Evolutionary conservation across 1,140 invertebrate genomes (phyloP), one percentile per base, ranked within the genome.

Genomic region (Drosophila nigromelanica): DNA sequence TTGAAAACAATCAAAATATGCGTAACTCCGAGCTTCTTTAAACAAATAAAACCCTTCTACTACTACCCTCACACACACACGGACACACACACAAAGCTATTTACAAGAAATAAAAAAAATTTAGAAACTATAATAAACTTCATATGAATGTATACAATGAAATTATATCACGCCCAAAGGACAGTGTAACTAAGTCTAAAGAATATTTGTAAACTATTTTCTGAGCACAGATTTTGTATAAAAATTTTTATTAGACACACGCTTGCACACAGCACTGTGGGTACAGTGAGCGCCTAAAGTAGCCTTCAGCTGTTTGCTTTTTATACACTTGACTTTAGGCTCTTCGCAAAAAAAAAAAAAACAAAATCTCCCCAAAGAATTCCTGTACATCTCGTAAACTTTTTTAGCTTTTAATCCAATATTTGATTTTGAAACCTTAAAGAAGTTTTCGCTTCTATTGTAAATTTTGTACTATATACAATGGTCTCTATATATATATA

Each of bases 401-500:
- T 42, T 56, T n/a, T 10, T 40, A 40, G 40, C 18, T 30, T 45
- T 24, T 55, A 37, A 14, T 12, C 37, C 48, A 54, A 48, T 15
- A 7, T 58, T 35, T 66, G 27, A 33, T 61, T 68, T 68, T 62
- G 33, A 60, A 14, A 40, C 40, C 40, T 27, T 47, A 24, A 40
- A 79, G 69, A 80, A 79, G 77, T 78, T 56, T 37, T 78, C 52
- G 66, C 78, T 87, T 87, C 83, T 73, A 83, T 69, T 89, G 83
- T 89, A 89, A 89, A 89, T 89, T 89, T 89, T 89, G 83, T 89
- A 89, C 83, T 89, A 87, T 89, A 89, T 89, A 87, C 78, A 87
- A 87, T 40, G 68, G 27, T 68, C 76, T 69, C 76, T 79, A 61
- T 79, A 66, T 52, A 39, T 33, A 69, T 47, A 66, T 14, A 64